Evolutionary conservation across 2,888 invertebrate genomes (phyloP).

Genomic region (Abrostola triplasia): DNA sequence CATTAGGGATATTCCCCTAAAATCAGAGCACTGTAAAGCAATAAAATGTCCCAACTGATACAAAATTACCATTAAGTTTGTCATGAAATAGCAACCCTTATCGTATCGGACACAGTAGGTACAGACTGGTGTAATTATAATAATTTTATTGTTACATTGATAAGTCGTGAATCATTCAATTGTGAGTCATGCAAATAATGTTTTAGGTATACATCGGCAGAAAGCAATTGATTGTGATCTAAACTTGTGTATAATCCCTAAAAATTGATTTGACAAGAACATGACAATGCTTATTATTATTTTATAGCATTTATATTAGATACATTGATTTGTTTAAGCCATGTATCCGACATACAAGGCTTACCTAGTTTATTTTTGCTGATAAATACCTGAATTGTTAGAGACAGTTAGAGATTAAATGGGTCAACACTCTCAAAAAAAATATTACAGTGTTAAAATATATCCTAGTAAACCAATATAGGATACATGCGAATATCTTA

Average conservation of each 20-base stretch:
- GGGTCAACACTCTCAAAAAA: no score
- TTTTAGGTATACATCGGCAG: constrained; percentile 14
- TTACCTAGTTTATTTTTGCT: no score
- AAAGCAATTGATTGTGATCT: background rate
- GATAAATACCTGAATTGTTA: no score
- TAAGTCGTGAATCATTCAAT: constrained; percentile 67
- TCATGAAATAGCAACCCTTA: constrained; percentile 50
- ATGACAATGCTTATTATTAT: no score
- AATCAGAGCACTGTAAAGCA: constrained; percentile 19
- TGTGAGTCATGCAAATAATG: constrained; percentile 67
- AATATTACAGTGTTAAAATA: no score
- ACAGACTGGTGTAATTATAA: constrained; percentile 66
- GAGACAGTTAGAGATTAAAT: no score
- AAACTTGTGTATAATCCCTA: background rate
- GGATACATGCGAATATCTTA: no score
- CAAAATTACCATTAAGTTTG: constrained; percentile 49
- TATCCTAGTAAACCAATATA: no score
- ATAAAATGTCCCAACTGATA: constrained; percentile 39
- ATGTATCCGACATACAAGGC: no score
- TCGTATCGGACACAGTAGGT: constrained; percentile 67
- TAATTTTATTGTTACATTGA: constrained; percentile 66
- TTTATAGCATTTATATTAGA: no score
- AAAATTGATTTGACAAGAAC: no score
- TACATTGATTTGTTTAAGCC: no score
- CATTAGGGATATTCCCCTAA: constrained; percentile 13